Percentiles rank a stretch among this genome's conserved stretches.
Evolutionary conservation across 2,888 invertebrate genomes (phyloP).

Genomic region (Troilus luridus): DNA sequence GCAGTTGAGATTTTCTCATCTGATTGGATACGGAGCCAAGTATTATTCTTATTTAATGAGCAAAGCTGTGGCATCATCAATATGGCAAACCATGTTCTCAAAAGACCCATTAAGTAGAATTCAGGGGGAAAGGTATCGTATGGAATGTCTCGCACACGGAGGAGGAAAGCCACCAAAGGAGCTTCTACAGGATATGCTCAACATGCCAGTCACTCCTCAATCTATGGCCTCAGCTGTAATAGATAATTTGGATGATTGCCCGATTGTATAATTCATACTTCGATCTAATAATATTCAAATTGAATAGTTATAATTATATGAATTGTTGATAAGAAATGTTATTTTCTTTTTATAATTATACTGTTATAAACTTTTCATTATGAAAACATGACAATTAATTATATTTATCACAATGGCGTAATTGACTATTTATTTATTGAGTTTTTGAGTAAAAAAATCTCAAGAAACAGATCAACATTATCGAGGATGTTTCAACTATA

Average conservation of each 20-base stretch:
- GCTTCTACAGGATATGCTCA: slow-evolving; percentile 84
- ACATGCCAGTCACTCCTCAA: slow-evolving; percentile 81
- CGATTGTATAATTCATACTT: slow-evolving; percentile 43
- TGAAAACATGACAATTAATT: background rate
- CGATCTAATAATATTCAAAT: background rate
- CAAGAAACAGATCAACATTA: background rate
- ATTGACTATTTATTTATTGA: background rate
- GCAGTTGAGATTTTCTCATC: slow-evolving; percentile 95
- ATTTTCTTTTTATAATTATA: background rate
- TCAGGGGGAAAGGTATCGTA: slow-evolving; percentile 85
- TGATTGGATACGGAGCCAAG: slow-evolving; percentile 98
- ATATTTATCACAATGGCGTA: background rate
- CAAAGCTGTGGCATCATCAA: slow-evolving; percentile 90
- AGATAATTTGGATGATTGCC: slow-evolving; percentile 60
- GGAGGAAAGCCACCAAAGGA: slow-evolving; percentile 84
- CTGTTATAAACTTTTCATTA: background rate
- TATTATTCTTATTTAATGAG: slow-evolving; percentile 98
- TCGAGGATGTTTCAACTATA: background rate
- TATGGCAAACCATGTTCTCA: slow-evolving; percentile 91
- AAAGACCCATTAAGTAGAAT: slow-evolving; percentile 81
- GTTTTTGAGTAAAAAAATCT: background rate
- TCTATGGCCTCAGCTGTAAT: slow-evolving; percentile 83
- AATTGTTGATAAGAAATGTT: background rate
- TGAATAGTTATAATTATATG: background rate
- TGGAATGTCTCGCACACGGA: slow-evolving; percentile 86